Percentiles rank a stretch among this genome's conserved stretches.
Conservation (phyloP, 2,113 vertebrate species). For the Scortum barcoo region DNA sequence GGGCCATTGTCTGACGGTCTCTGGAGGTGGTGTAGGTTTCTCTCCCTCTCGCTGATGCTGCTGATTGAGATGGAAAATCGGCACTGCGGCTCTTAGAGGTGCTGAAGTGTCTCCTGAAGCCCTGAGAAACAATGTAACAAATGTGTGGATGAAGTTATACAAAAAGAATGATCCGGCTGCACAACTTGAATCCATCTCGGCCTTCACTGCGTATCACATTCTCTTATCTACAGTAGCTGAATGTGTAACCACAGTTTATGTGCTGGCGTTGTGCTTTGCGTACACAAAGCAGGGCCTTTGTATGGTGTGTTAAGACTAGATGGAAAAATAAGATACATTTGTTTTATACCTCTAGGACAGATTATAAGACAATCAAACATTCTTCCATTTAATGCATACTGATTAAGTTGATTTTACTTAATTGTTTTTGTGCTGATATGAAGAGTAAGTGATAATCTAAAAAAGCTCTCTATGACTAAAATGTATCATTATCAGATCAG, state of each 20-base stretch:
- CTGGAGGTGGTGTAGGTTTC: constrained; percentile 69
- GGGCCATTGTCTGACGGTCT: constrained; percentile 67
- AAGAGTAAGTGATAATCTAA: not conserved
- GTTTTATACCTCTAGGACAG: not conserved
- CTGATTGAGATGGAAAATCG: constrained; percentile 76
- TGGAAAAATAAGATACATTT: not conserved
- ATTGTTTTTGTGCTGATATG: not conserved
- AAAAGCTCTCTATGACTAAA: not conserved
- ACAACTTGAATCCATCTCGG: constrained; percentile 11
- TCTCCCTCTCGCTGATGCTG: constrained; percentile 46
- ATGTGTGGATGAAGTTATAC: constrained; percentile 25
- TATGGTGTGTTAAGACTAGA: not conserved
- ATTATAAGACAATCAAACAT: not conserved
- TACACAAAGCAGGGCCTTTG: constrained; percentile 1
- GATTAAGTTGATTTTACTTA: constrained; percentile 8
- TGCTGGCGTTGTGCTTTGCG: not conserved
- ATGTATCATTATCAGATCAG: constrained; percentile 3
- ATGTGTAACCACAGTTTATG: not conserved
- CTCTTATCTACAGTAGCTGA: constrained; percentile 14
- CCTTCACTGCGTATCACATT: constrained; percentile 24
- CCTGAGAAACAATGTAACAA: constrained; percentile 51
- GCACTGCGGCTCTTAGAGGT: constrained; percentile 34
- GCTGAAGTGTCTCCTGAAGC: constrained; percentile 56
- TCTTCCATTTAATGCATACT: not conserved
- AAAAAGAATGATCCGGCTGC: constrained; percentile 22